Evolutionary conservation across 2,113 vertebrate species (phyloP).

Genomic region (Notechis scutatus): DNA sequence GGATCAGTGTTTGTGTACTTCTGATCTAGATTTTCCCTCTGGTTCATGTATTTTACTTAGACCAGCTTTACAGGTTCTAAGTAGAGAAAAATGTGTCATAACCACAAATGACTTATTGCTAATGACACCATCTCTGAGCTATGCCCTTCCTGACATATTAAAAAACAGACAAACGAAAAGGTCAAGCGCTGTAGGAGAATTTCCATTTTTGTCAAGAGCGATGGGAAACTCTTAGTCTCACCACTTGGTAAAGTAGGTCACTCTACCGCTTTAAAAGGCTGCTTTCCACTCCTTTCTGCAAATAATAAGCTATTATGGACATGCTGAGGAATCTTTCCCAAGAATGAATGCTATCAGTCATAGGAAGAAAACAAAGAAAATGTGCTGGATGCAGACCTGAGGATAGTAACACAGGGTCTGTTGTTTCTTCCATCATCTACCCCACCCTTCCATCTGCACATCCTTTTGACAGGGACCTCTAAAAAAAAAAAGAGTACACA

Average conservation of each 20-base stretch:
- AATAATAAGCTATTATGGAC: neutral
- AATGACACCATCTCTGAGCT: slow-evolving; percentile 66
- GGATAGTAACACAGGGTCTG: neutral
- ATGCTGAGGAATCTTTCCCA: neutral
- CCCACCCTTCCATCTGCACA: neutral
- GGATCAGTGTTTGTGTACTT: neutral
- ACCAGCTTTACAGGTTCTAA: slow-evolving; percentile 58
- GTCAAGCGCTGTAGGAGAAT: slow-evolving; percentile 60
- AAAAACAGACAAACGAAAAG: slow-evolving; percentile 19
- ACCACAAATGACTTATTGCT: slow-evolving; percentile 63
- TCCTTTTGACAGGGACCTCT: slow-evolving; percentile 1
- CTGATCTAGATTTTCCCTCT: slow-evolving; percentile 53
- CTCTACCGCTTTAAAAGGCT: slow-evolving; percentile 45
- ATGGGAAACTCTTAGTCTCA: slow-evolving; percentile 53
- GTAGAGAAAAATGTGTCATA: slow-evolving; percentile 69
- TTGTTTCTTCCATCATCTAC: neutral
- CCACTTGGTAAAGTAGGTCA: slow-evolving; percentile 58
- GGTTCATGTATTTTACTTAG: slow-evolving; percentile 49
- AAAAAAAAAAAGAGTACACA: neutral
- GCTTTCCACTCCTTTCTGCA: slow-evolving; percentile 11
- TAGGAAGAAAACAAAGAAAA: slow-evolving; percentile 39
- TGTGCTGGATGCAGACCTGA: neutral
- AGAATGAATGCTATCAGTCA: neutral
- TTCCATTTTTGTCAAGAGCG: slow-evolving; percentile 58
- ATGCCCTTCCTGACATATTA: slow-evolving; percentile 62